These are phyloP conservation scores for Lottia scabra DNA, from an alignment of 2,888 invertebrate genomes.

Conservation along the genomic window DNA sequence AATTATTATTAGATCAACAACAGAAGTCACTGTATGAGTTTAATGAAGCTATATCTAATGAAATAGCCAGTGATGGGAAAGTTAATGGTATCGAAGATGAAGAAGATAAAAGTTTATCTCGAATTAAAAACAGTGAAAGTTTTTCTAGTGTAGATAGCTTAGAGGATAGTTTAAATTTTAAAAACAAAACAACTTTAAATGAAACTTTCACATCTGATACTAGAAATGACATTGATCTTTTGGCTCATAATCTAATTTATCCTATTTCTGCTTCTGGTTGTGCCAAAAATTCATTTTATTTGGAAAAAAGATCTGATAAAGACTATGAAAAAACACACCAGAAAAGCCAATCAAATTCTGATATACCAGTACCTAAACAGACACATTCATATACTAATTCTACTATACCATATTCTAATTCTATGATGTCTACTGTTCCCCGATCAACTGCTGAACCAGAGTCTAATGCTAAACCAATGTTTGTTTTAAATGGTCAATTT, in stretches of 20 bases:
- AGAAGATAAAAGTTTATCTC: conserved; percentile 14
- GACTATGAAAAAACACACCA: neutral
- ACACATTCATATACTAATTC: neutral
- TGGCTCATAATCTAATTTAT: neutral
- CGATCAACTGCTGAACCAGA: neutral
- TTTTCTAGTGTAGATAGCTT: conserved; percentile 57
- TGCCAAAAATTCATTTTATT: neutral
- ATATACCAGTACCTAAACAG: neutral
- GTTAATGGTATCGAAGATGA: conserved; percentile 28
- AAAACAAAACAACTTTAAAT: neutral
- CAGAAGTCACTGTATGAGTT: conserved; percentile 56
- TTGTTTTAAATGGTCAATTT: neutral
- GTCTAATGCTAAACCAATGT: neutral
- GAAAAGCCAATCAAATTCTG: neutral
- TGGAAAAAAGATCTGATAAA: neutral
- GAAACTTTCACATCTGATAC: neutral
- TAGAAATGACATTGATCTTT: neutral
- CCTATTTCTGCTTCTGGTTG: neutral
- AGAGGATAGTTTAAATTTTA: conserved; percentile 32
- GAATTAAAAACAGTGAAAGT: conserved; percentile 43
- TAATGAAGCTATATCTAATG: conserved; percentile 55
- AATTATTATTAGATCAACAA: conserved; percentile 55
- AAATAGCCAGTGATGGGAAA: conserved; percentile 48
- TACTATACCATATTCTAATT: neutral
- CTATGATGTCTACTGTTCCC: neutral